Evolutionary conservation across 2,888 invertebrate genomes (phyloP).

Genomic region (Nomada lathburiana): DNA sequence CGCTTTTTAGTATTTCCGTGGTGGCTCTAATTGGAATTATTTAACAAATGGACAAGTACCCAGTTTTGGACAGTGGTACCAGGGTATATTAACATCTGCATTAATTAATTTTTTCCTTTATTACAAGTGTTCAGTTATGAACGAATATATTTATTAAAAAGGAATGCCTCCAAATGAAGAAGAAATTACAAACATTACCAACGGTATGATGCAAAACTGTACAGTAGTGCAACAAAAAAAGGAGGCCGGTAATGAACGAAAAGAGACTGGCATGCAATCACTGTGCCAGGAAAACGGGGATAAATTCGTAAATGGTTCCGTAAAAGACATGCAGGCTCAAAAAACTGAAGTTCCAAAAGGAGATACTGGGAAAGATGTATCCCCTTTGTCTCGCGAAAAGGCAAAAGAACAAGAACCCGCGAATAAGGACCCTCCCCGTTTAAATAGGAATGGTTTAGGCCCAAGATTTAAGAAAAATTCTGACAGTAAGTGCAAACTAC

Average conservation of each 20-base stretch:
- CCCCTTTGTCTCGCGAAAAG: conserved; percentile 29
- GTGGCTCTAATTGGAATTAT: conserved; percentile 71
- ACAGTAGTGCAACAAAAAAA: conserved; percentile 23
- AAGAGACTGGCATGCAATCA: conserved; percentile 12
- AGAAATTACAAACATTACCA: conserved; percentile 34
- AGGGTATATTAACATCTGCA: conserved; percentile 21
- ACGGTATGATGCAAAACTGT: conserved; percentile 51
- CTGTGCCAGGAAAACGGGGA: conserved; percentile 1
- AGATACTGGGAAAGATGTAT: conserved; percentile 40
- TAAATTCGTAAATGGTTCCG: conserved; percentile 13
- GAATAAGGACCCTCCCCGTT: conserved; percentile 52
- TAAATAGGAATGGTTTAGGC: conserved; percentile 66
- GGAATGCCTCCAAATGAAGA: conserved; percentile 36
- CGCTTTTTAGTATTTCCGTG: conserved; percentile 73
- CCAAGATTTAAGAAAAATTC: conserved; percentile 74
- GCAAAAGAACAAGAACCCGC: conserved; percentile 38
- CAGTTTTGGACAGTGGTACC: conserved; percentile 64
- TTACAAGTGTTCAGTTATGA: neutral
- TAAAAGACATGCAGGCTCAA: conserved; percentile 4
- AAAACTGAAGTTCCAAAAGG: conserved; percentile 47
- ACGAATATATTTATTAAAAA: conserved; percentile 26
- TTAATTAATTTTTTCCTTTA: neutral
- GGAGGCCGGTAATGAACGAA: conserved; percentile 11
- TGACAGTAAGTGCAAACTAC: conserved; percentile 63
- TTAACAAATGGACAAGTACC: conserved; percentile 68